phyloP scores from a whole-genome alignment of 2,797 vertebrate species.

The Acomys russatus region DNA sequence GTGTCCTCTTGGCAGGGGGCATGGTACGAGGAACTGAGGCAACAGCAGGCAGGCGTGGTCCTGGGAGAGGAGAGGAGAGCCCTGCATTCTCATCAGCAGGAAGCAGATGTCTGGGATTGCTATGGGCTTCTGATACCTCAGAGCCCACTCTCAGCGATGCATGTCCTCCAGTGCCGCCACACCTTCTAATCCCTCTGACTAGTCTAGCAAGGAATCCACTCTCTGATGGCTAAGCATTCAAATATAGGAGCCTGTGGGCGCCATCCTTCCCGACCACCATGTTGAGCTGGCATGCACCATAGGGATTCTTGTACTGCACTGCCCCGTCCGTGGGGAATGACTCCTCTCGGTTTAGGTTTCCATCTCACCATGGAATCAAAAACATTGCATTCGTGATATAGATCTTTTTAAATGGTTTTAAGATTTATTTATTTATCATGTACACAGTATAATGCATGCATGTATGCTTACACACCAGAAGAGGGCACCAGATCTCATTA shows the following conservation, averaged over 20 bases:
- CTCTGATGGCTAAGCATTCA: not conserved
- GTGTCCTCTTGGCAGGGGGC: not conserved
- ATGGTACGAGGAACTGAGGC: not conserved
- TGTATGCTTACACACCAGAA: too few species aligned
- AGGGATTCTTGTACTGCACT: not conserved
- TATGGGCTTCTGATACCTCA: not conserved
- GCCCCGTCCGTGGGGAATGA: not conserved
- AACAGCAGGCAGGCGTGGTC: not conserved
- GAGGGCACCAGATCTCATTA: too few species aligned
- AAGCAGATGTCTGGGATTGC: not conserved
- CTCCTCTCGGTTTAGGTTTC: not conserved
- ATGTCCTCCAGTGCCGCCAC: too few species aligned
- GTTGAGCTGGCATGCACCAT: not conserved
- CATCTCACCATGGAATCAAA: not conserved
- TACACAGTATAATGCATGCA: too few species aligned
- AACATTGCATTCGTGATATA: not conserved
- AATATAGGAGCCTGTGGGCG: not conserved
- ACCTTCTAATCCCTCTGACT: not conserved
- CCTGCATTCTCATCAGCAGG: not conserved
- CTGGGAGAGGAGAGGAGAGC: not conserved
- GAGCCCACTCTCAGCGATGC: not conserved
- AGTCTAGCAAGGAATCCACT: not conserved
- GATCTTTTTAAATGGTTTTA: slow-evolving; percentile 39
- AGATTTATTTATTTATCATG: too few species aligned
- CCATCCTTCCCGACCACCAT: not conserved